Percentiles rank a stretch among this genome's conserved stretches.
phyloP scores from a whole-genome alignment of 2,113 vertebrate species.

The Chitala chitala region DNA sequence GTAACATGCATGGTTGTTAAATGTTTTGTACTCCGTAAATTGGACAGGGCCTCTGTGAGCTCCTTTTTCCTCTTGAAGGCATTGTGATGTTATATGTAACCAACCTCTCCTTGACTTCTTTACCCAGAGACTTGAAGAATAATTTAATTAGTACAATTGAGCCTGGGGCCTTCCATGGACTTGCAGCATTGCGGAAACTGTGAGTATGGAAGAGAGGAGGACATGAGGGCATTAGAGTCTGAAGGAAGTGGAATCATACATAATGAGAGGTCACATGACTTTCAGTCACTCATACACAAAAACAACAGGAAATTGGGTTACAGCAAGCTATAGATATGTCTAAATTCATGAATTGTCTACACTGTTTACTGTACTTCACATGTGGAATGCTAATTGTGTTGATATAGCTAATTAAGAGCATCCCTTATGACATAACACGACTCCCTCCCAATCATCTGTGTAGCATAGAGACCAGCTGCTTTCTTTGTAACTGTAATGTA shows the following conservation, averaged over 20 bases:
- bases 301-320: neutral
- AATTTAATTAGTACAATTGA: conserved; percentile 78
- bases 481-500: too few species aligned
- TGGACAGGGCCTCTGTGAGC: neutral
- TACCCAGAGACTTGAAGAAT: conserved; percentile 74
- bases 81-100: neutral
- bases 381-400: conserved; percentile 2
- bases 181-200: conserved; percentile 71
- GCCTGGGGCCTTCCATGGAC: conserved; percentile 74
- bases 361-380: neutral
- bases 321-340: neutral
- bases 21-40: neutral
- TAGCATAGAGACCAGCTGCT: too few species aligned
- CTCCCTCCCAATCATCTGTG: neutral
- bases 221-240: neutral
- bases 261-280: neutral
- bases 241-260: neutral
- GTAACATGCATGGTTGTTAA: neutral
- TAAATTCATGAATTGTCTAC: neutral
- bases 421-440: neutral
- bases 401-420: neutral
- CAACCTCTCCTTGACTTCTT: conserved; percentile 24
- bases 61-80: neutral
- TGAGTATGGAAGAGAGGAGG: conserved; percentile 59
- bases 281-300: neutral